Conservation (phyloP, 2,888 invertebrate species). For the Leistus spinibarbis region DNA sequence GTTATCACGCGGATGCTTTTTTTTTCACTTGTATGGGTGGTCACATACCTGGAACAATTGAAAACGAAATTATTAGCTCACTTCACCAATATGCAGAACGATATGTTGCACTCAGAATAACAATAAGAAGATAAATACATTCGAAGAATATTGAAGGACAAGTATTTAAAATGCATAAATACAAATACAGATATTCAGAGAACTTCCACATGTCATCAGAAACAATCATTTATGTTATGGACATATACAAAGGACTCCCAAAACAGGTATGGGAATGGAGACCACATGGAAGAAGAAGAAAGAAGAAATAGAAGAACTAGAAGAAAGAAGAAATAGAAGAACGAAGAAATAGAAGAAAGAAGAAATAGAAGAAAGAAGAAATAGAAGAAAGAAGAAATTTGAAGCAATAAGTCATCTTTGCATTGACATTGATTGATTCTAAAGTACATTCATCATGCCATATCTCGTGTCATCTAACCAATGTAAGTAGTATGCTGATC, state of each 20-base stretch:
- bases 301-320: too few relatives aligned
- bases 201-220: neutral
- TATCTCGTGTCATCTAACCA: slow-evolving; percentile 16
- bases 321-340: too few relatives aligned
- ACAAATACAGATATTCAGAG: slow-evolving; percentile 1
- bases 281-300: too few relatives aligned
- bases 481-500: slow-evolving; percentile 27
- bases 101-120: neutral
- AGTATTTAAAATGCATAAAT: neutral
- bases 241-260: too few relatives aligned
- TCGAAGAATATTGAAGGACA: slow-evolving; percentile 13
- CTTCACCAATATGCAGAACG: slow-evolving; percentile 1
- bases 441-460: slow-evolving; percentile 8
- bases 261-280: too few relatives aligned
- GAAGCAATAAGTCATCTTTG: neutral
- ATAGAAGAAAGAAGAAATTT: neutral
- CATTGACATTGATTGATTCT: slow-evolving; percentile 11
- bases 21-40: neutral
- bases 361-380: neutral
- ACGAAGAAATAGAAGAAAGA: too few relatives aligned
- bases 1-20: slow-evolving; percentile 7
- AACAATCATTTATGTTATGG: too few relatives aligned
- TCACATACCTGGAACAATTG: slow-evolving; percentile 15
- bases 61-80: slow-evolving; percentile 8
- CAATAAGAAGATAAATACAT: neutral